phyloP scores from a whole-genome alignment of 1,140 invertebrate genomes.

The Aphidius gifuensis region DNA sequence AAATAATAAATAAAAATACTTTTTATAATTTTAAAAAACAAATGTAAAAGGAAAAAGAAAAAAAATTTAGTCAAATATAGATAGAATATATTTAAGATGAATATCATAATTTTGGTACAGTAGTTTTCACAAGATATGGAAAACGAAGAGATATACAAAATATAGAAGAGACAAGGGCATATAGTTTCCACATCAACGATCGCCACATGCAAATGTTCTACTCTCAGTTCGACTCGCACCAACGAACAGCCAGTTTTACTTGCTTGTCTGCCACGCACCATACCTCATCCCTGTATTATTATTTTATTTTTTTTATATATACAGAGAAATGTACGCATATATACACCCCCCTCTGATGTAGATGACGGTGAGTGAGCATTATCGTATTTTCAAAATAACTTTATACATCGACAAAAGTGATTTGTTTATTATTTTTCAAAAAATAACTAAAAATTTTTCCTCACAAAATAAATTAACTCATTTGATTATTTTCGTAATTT shows the following conservation, averaged over 20 bases:
- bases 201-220: constrained; percentile 53
- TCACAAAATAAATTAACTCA: constrained; percentile 1
- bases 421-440: no score
- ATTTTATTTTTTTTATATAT: constrained; percentile 7
- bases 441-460: no score
- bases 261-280: constrained; percentile 15
- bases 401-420: neutral
- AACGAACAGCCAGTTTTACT: constrained; percentile 19
- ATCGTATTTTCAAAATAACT: constrained; percentile 16
- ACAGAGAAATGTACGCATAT: constrained; percentile 3
- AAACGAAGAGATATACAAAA: neutral
- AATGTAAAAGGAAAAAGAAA: no score
- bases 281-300: neutral
- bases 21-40: no score
- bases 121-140: constrained; percentile 3
- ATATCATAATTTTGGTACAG: constrained; percentile 1
- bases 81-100: no score
- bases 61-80: no score
- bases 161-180: constrained; percentile 15
- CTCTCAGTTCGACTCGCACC: constrained; percentile 29
- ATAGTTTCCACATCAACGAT: constrained; percentile 43
- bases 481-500: constrained; percentile 10
- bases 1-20: neutral
- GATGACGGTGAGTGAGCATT: constrained; percentile 19
- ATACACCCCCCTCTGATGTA: neutral